Evolutionary conservation across 2,113 vertebrate species (phyloP).

Genomic region (Holacanthus passer): DNA sequence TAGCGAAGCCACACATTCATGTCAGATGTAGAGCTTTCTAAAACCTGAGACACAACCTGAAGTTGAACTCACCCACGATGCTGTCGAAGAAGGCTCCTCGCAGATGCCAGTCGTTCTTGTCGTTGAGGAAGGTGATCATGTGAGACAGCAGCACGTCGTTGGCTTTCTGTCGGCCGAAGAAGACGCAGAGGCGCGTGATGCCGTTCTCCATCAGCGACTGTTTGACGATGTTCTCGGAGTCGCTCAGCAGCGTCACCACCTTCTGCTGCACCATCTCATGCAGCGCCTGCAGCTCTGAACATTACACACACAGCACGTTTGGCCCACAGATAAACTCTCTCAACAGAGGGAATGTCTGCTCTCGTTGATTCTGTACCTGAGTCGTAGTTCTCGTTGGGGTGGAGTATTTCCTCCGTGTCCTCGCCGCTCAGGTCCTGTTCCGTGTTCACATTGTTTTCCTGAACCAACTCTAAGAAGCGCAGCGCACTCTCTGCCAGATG

Average conservation of each 20-base stretch:
- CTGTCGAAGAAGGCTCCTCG: constrained; percentile 99
- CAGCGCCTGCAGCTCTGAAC: constrained; percentile 94
- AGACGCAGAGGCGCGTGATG: constrained; percentile 97
- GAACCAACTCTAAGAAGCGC: constrained; percentile 96
- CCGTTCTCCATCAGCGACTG: constrained; percentile 98
- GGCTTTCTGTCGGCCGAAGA: constrained; percentile 98
- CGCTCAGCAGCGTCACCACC: constrained; percentile 97
- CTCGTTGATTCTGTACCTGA: constrained; percentile 84
- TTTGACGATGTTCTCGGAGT: constrained; percentile 98
- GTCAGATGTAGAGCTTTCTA: too few species aligned
- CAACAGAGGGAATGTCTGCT: fast-evolving
- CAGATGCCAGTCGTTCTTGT: constrained; percentile 99
- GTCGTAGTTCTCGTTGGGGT: constrained; percentile 96
- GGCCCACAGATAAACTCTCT: neutral
- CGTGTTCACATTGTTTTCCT: constrained; percentile 94
- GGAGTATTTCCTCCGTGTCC: constrained; percentile 91
- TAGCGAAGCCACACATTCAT: too few species aligned
- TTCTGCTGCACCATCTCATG: constrained; percentile 99
- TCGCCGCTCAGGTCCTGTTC: constrained; percentile 93
- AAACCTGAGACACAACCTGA: too few species aligned
- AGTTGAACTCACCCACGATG: constrained; percentile 91
- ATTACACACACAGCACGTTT: neutral
- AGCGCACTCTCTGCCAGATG: constrained; percentile 96
- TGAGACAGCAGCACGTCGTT: constrained; percentile 97
- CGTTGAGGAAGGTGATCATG: constrained; percentile 99